phyloP scores from a whole-genome alignment of 2,888 invertebrate species.

The Parnassius glacialis region DNA sequence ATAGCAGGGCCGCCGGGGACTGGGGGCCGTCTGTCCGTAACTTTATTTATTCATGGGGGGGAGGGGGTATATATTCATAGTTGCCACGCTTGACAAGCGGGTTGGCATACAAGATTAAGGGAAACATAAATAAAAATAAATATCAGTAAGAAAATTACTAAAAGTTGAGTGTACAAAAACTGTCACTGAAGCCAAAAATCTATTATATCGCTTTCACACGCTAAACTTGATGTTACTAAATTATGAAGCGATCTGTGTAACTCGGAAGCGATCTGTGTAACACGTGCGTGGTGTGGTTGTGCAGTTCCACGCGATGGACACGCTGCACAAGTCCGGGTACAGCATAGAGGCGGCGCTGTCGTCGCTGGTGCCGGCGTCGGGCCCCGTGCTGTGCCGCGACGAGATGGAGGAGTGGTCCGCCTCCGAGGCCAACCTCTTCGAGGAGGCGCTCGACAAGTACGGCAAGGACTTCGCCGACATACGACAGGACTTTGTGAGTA shows the following conservation, averaged over 20 bases:
- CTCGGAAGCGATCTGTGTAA: neutral
- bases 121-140: too few species aligned
- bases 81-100: too few species aligned
- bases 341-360: constrained; percentile 95
- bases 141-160: too few species aligned
- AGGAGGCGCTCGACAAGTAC: constrained; percentile 98
- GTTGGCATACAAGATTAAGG: too few species aligned
- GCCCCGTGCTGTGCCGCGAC: constrained; percentile 97
- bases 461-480: constrained; percentile 99
- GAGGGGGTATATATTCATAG: too few species aligned
- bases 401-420: constrained; percentile 99
- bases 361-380: constrained; percentile 95
- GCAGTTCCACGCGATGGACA: constrained; percentile 99
- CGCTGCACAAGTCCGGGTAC: constrained; percentile 94
- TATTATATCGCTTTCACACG: too few species aligned
- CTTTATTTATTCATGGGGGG: too few species aligned
- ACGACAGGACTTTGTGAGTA: constrained; percentile 96
- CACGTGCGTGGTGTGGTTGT: neutral
- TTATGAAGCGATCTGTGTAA: neutral
- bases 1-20: too few species aligned
- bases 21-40: too few species aligned
- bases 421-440: constrained; percentile 98
- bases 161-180: too few species aligned
- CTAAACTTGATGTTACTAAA: too few species aligned
- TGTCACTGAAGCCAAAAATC: too few species aligned